Evolutionary conservation across 2,888 invertebrate genomes (phyloP).

Genomic region (Dioctria linearis): DNA sequence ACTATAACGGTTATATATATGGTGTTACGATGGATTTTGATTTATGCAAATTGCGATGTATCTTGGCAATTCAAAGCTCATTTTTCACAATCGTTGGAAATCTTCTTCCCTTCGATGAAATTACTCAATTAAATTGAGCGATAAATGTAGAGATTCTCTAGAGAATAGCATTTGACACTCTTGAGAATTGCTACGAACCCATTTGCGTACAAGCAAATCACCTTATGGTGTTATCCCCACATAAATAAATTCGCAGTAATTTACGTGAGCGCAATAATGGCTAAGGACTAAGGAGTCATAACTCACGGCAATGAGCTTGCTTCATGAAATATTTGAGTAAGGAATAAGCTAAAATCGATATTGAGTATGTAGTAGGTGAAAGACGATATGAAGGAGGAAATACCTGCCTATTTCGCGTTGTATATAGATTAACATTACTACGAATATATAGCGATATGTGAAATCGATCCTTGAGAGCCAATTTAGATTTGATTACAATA

Average conservation of each 20-base stretch:
- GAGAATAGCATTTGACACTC: not conserved
- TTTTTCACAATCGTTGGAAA: constrained; percentile 2
- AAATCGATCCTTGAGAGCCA: not conserved
- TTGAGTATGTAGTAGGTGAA: not conserved
- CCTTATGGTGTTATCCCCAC: constrained; percentile 18
- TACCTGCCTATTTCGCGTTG: not conserved
- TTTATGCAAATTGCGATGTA: constrained; percentile 37
- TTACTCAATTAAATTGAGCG: constrained; percentile 36
- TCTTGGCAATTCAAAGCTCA: constrained; percentile 27
- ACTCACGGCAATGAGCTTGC: constrained; percentile 25
- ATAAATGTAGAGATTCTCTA: not conserved
- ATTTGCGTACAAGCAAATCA: not conserved
- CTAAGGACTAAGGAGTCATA: not conserved
- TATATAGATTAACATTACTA: constrained; percentile 24
- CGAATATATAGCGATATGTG: constrained; percentile 8
- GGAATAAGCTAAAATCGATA: constrained; percentile 33
- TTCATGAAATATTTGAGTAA: constrained; percentile 19
- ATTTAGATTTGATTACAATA: too few species aligned
- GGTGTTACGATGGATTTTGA: constrained; percentile 13
- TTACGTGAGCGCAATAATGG: constrained; percentile 13
- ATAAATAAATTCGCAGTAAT: constrained; percentile 32
- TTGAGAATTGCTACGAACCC: constrained; percentile 1
- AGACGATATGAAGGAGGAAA: not conserved
- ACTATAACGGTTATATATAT: too few species aligned
- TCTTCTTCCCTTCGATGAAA: constrained; percentile 18